Evolutionary conservation across 2,113 vertebrate genomes (phyloP).

Genomic region (Nerophis lumbriciformis): DNA sequence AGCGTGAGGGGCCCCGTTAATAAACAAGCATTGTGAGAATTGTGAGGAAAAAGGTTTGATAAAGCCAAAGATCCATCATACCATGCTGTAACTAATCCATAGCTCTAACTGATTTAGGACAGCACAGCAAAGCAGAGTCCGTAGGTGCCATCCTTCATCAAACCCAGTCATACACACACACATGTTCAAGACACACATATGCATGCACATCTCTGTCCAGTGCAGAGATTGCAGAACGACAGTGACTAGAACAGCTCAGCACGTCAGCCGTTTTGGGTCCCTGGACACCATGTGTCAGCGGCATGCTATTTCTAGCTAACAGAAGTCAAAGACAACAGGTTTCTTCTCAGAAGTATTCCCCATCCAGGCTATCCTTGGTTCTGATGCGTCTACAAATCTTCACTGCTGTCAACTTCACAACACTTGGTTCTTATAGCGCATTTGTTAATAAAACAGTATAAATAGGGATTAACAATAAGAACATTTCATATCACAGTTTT

Average conservation of each 20-base stretch:
- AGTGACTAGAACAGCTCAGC: slow-evolving; percentile 42
- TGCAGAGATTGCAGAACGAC: slow-evolving; percentile 29
- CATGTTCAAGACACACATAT: neutral
- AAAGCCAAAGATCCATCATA: too few relatives aligned
- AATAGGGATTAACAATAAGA: too few relatives aligned
- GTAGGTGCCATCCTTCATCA: neutral
- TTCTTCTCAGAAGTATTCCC: slow-evolving; percentile 9
- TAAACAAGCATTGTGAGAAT: too few relatives aligned
- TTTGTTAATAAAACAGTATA: too few relatives aligned
- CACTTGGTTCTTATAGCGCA: neutral
- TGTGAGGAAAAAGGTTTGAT: too few relatives aligned
- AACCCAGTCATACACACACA: neutral
- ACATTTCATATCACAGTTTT: too few relatives aligned
- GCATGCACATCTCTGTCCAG: slow-evolving; percentile 1
- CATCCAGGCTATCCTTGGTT: too few relatives aligned
- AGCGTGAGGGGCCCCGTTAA: too few relatives aligned
- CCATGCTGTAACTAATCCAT: neutral
- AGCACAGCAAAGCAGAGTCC: neutral
- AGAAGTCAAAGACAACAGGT: slow-evolving; percentile 41
- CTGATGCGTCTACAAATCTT: slow-evolving; percentile 4
- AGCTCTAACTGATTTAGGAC: slow-evolving; percentile 5
- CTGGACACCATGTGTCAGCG: slow-evolving; percentile 49
- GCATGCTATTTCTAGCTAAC: slow-evolving; percentile 50
- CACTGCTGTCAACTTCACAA: neutral
- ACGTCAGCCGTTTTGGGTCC: slow-evolving; percentile 40